phyloP scores from a whole-genome alignment of 1,140 invertebrate genomes.

The Megalopta genalis region DNA sequence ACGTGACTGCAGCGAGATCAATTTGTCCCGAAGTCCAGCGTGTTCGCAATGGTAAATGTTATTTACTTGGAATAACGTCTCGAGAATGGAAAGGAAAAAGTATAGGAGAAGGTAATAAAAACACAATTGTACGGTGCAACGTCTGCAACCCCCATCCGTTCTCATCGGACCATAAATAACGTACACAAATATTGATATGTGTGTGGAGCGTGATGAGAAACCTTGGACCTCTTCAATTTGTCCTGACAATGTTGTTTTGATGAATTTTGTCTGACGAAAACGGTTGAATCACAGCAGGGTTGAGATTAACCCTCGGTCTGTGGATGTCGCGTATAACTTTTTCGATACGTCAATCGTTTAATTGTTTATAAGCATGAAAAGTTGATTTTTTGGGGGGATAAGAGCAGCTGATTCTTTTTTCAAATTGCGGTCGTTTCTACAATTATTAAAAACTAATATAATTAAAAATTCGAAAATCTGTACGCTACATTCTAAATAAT shows the following conservation, averaged over 20 bases:
- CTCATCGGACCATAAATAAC: constrained; percentile 6
- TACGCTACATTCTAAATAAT: too few species aligned
- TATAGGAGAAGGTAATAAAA: constrained; percentile 46
- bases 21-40: constrained; percentile 62
- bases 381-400: too few species aligned
- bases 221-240: neutral
- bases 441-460: too few species aligned
- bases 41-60: constrained; percentile 69
- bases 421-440: too few species aligned
- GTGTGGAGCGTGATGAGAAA: neutral
- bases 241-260: neutral
- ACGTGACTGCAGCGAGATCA: constrained; percentile 67
- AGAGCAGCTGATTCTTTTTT: too few species aligned
- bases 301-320: too few species aligned
- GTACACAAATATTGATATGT: constrained; percentile 12
- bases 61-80: constrained; percentile 64
- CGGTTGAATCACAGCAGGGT: neutral
- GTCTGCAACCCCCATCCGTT: neutral
- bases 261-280: neutral
- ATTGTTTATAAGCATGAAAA: too few species aligned
- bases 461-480: too few species aligned
- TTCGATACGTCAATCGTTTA: too few species aligned
- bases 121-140: constrained; percentile 47
- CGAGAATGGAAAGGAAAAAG: constrained; percentile 50
- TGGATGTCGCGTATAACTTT: too few species aligned